Percentiles rank a stretch among this genome's conserved stretches.
Evolutionary conservation across 2,888 invertebrate genomes (phyloP).

Genomic region (Andricus curvator): DNA sequence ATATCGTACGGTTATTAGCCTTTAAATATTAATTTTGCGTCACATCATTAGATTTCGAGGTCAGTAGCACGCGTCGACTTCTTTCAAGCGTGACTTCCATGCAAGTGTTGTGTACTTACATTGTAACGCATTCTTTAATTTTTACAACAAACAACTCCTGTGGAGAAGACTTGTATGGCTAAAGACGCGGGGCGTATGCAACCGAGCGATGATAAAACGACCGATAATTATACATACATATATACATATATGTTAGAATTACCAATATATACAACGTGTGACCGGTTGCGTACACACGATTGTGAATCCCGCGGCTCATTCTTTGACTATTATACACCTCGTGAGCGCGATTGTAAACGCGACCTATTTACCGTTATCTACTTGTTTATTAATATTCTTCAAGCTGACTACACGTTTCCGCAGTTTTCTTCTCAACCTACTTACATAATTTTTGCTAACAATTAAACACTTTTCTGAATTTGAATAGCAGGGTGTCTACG

Average conservation of each 20-base stretch:
- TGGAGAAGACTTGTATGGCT: background rate
- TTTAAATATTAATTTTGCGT: constrained; percentile 22
- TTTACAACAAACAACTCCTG: background rate
- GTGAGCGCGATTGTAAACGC: constrained; percentile 19
- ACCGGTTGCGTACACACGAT: constrained; percentile 18
- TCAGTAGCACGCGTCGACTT: constrained; percentile 30
- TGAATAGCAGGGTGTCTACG: too few relatives aligned
- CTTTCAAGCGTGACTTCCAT: background rate
- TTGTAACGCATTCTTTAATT: background rate
- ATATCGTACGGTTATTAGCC: background rate
- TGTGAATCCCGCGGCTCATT: constrained; percentile 25
- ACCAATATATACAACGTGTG: background rate
- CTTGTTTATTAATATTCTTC: constrained; percentile 17
- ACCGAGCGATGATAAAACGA: background rate
- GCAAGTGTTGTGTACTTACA: background rate
- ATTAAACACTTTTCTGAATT: too few relatives aligned
- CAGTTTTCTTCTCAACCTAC: background rate
- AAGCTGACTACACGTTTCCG: background rate
- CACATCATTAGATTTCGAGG: constrained; percentile 30
- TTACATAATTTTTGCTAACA: background rate
- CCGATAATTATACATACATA: background rate
- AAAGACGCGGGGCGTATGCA: background rate
- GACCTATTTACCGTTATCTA: constrained; percentile 30
- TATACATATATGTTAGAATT: background rate
- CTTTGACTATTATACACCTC: constrained; percentile 33